phyloP scores from a whole-genome alignment of 2,888 invertebrate genomes.

The Flabesymbios commensalis region DNA sequence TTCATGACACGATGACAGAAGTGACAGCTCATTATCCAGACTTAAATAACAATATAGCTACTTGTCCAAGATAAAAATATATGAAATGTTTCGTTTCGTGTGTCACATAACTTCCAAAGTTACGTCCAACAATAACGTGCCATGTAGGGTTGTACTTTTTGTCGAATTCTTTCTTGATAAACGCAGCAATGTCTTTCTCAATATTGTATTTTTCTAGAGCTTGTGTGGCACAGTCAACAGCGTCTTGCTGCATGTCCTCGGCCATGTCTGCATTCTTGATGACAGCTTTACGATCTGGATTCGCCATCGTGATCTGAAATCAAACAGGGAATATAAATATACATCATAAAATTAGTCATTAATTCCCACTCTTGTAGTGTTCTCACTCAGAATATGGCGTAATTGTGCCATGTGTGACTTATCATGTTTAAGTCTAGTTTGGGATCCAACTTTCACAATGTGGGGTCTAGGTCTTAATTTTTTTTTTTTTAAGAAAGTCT shows the following conservation, averaged over 20 bases:
- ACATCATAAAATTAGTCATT: too few relatives aligned
- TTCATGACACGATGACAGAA: too few relatives aligned
- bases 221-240: slow-evolving; percentile 97
- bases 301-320: too few relatives aligned
- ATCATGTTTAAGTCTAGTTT: too few relatives aligned
- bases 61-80: slow-evolving; percentile 99
- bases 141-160: slow-evolving; percentile 99
- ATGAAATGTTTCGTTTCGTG: slow-evolving; percentile 99
- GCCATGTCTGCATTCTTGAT: slow-evolving; percentile 99
- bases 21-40: too few relatives aligned
- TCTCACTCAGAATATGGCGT: too few relatives aligned
- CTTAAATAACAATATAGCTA: slow-evolving; percentile 98
- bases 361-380: too few relatives aligned
- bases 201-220: slow-evolving; percentile 98
- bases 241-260: slow-evolving; percentile 99
- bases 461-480: too few relatives aligned
- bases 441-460: too few relatives aligned
- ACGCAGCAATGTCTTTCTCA: slow-evolving; percentile 99
- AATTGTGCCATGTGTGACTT: too few relatives aligned
- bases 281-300: slow-evolving; percentile 85
- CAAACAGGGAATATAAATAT: too few relatives aligned
- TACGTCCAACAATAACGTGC: slow-evolving; percentile 98
- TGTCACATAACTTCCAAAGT: slow-evolving; percentile 98
- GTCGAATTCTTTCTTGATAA: slow-evolving; percentile 99
- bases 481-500: too few relatives aligned